Conservation (phyloP, 2,888 invertebrate genomes). For the Habroteleia sp. region DNA sequence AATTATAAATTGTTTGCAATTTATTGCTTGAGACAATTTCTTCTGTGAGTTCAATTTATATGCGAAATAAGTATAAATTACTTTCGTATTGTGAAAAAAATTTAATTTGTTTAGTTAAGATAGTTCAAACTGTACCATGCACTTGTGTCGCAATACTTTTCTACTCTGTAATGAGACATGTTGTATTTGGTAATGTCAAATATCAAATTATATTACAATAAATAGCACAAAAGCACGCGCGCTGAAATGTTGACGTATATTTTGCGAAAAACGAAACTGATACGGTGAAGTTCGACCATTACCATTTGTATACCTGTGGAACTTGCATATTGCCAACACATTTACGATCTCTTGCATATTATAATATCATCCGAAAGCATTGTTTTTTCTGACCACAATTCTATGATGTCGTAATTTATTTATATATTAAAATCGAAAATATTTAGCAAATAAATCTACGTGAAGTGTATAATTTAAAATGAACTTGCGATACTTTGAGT, state of each 20-base stretch:
- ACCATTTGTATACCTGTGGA: constrained; percentile 42
- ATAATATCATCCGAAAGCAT: constrained; percentile 4
- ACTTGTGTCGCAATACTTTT: not conserved
- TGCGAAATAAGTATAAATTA: too few relatives aligned
- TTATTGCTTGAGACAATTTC: too few relatives aligned
- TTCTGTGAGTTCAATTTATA: too few relatives aligned
- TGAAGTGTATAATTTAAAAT: not conserved
- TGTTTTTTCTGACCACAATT: constrained; percentile 2
- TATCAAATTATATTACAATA: constrained; percentile 28
- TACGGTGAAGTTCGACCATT: constrained; percentile 26
- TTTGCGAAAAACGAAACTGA: constrained; percentile 17
- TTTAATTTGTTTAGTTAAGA: too few relatives aligned
- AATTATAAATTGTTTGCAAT: too few relatives aligned
- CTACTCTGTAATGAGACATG: not conserved
- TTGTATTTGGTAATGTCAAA: constrained; percentile 9
- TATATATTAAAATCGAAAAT: not conserved
- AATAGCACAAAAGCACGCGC: constrained; percentile 29
- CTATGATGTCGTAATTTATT: not conserved
- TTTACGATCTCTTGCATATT: constrained; percentile 14
- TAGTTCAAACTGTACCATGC: too few relatives aligned
- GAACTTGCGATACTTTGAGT: not conserved
- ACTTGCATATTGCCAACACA: constrained; percentile 4
- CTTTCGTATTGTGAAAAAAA: too few relatives aligned
- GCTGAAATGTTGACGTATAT: constrained; percentile 23
- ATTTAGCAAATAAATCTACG: not conserved